Evolutionary conservation across 2,888 invertebrate genomes (phyloP).

Genomic region (Noctua janthina): DNA sequence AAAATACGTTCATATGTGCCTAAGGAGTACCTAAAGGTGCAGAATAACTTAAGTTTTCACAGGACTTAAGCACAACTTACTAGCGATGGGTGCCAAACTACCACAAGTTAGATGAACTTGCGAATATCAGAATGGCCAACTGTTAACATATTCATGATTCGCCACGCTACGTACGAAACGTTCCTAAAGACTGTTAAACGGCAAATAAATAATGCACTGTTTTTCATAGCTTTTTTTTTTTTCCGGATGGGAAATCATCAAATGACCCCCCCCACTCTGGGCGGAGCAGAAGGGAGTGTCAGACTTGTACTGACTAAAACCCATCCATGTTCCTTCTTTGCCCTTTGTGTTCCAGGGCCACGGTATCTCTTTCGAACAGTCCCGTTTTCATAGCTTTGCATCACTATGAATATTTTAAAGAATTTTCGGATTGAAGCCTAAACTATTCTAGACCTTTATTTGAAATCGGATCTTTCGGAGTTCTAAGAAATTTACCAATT

Average conservation of each 20-base stretch:
- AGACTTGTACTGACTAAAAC: too few relatives aligned
- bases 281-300: too few relatives aligned
- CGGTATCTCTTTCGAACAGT: too few relatives aligned
- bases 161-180: slow-evolving; percentile 11
- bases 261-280: too few relatives aligned
- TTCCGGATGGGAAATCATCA: too few relatives aligned
- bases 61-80: slow-evolving; percentile 14
- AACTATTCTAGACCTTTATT: slow-evolving; percentile 6
- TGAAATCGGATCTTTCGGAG: background rate
- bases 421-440: background rate
- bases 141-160: slow-evolving; percentile 46
- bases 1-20: slow-evolving; percentile 2
- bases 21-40: background rate
- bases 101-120: slow-evolving; percentile 42
- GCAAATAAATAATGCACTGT: slow-evolving; percentile 20
- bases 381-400: slow-evolving; percentile 16
- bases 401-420: background rate
- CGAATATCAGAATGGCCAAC: slow-evolving; percentile 45
- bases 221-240: slow-evolving; percentile 17
- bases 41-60: slow-evolving; percentile 24
- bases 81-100: slow-evolving; percentile 39
- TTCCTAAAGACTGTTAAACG: slow-evolving; percentile 22
- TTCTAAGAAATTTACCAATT: background rate
- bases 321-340: too few relatives aligned
- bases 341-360: too few relatives aligned